Percentiles rank a stretch among this genome's conserved stretches.
Conservation (phyloP, 2,797 vertebrate species). For the Nothura maculosa region DNA sequence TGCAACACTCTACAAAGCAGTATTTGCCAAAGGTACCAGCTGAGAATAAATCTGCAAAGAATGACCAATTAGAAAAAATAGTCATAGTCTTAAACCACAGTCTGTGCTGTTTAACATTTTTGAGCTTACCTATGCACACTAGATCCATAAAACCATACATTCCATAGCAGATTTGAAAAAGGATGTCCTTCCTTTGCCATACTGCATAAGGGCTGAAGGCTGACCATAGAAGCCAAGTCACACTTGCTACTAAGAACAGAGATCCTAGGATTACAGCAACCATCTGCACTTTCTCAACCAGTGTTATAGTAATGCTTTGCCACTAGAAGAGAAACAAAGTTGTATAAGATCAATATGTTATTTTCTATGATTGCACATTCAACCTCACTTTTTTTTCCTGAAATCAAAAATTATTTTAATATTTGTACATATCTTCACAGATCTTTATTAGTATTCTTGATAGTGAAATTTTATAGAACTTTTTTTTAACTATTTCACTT, state of each 20-base stretch:
- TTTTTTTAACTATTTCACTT: constrained; percentile 6
- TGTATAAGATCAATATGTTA: constrained; percentile 76
- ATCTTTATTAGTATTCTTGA: constrained; percentile 1
- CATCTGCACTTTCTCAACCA: constrained; percentile 98
- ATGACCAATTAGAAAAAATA: constrained; percentile 62
- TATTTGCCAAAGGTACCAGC: constrained; percentile 20
- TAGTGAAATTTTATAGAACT: neutral
- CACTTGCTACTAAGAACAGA: constrained; percentile 94
- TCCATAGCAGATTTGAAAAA: constrained; percentile 96
- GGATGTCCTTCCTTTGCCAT: constrained; percentile 95
- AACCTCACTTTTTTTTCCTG: constrained; percentile 52
- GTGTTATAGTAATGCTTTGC: constrained; percentile 95
- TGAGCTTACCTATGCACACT: constrained; percentile 93
- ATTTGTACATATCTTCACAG: constrained; percentile 39
- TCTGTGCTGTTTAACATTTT: constrained; percentile 59
- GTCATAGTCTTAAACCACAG: constrained; percentile 63
- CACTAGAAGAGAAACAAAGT: constrained; percentile 89
- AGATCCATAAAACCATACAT: constrained; percentile 98
- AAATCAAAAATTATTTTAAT: constrained; percentile 59
- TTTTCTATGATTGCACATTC: constrained; percentile 66
- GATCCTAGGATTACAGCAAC: constrained; percentile 95
- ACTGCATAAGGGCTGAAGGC: constrained; percentile 93
- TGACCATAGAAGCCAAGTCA: constrained; percentile 97
- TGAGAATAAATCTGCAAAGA: constrained; percentile 55
- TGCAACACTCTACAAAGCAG: neutral